Evolutionary conservation across 2,888 invertebrate genomes (phyloP), one percentile per base, ranked within the genome.

Genomic region (Hydrotaea cyrtoneurina): DNA sequence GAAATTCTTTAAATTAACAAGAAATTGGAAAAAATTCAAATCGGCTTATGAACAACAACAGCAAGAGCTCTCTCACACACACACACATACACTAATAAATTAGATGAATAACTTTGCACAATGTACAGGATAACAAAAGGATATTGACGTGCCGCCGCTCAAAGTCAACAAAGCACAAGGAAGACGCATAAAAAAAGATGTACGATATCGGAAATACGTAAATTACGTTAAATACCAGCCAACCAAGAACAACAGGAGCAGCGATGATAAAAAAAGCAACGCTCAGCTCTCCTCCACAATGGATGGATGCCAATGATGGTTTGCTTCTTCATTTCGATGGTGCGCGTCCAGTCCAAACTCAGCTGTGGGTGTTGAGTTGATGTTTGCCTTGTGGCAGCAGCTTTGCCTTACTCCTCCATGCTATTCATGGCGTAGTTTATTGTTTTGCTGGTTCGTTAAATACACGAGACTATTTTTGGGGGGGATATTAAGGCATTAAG

Each of bases 381-480:
- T n/a, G n/a, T 64, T 80, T 66, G n/a, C 39, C 21, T 59, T 66
- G 66, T 59, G n/a, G 21, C 26, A 23, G 23, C 55, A 66, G 21
- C 66, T 17, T 62, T 31, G 31, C 62, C 19, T 19, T 8, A 19
- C 23, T 64, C 13, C 53, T 76, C 76, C 39, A 21, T 73, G 43
- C 36, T 71, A 21, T 69, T 8, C 13, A 17, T 21, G 31, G 36
- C 57, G 23, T 78, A 64, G 23, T 78, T 78, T 84, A 84, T 80
- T 75, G 71, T 71, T 71, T 84, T 87, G 87, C 88, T 88, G 90
- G 89, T 90, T 89, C 90, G 90, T 89, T 90, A 90, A 89, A 88
- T 89, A 87, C 86, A 83, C 73, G 43, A 79, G 57, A 73, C 80
- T 81, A 85, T 86, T 86, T 39, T 82, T 84, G n/a, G n/a, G n/a